Evolutionary conservation across 2,113 vertebrate genomes (phyloP).

Genomic region (Thamnaconus septentrionalis): DNA sequence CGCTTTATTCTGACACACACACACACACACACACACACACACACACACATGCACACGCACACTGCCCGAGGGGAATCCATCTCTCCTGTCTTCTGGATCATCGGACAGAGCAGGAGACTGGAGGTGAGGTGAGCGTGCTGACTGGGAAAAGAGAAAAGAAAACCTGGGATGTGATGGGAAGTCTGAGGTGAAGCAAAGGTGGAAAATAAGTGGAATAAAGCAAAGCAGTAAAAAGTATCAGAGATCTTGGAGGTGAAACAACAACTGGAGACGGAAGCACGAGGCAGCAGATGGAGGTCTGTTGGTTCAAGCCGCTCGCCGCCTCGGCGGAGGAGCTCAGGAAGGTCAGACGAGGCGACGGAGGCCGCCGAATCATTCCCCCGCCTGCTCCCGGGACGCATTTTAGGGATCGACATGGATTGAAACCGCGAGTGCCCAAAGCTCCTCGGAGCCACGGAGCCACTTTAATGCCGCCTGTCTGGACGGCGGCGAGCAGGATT

Average conservation of each 20-base stretch:
- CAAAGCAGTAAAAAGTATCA: conserved; percentile 2
- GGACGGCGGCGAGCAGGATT: conserved; percentile 1
- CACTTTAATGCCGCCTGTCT: conserved; percentile 37
- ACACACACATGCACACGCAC: conserved; percentile 14
- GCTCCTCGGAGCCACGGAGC: conserved; percentile 43
- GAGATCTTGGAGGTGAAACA: conserved; percentile 44
- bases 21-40: conserved; percentile 14
- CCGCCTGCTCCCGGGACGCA: conserved; percentile 47
- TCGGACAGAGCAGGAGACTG: not conserved
- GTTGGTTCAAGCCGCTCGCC: conserved; percentile 34
- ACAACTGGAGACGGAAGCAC: conserved; percentile 25
- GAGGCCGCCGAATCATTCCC: conserved; percentile 52
- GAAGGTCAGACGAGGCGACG: conserved; percentile 34
- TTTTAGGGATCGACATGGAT: conserved; percentile 62
- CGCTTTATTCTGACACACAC: conserved; percentile 18
- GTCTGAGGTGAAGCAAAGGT: not conserved
- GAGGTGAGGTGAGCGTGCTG: conserved; percentile 15
- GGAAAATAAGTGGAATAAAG: not conserved
- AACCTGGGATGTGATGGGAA: conserved; percentile 3
- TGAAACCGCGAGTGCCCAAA: conserved; percentile 45
- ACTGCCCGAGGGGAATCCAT: too few relatives aligned
- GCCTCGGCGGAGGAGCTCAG: conserved; percentile 49
- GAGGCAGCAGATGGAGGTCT: conserved; percentile 38
- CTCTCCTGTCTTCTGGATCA: too few relatives aligned
- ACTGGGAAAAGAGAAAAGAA: not conserved